A percentile compares a stretch with the other conserved stretches of the same genome.
Conservation (phyloP, 2,113 vertebrate genomes). For the Bubo bubo region DNA sequence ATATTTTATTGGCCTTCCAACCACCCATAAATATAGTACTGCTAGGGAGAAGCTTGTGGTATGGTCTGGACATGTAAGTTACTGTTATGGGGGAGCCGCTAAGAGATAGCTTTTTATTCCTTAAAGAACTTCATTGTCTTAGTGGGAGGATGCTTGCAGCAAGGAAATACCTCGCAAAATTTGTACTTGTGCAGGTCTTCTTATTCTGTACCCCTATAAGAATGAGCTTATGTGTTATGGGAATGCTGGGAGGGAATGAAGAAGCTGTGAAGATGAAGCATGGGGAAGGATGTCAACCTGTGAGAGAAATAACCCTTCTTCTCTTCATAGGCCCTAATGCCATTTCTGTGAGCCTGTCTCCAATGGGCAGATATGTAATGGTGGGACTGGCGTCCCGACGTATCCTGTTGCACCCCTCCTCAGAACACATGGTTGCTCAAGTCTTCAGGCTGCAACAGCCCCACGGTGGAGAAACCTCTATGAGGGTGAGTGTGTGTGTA, state of each 20-base stretch:
- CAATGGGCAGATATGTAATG: constrained; percentile 98
- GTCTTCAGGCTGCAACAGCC: constrained; percentile 98
- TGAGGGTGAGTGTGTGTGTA: constrained; percentile 84
- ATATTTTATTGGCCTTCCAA: not conserved
- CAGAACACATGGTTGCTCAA: constrained; percentile 99
- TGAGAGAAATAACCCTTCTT: not conserved
- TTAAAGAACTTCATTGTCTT: not conserved
- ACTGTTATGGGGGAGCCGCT: not conserved
- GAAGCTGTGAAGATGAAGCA: not conserved
- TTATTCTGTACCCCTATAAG: not conserved
- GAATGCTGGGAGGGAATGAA: not conserved
- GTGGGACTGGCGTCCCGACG: constrained; percentile 95
- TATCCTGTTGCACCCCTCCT: constrained; percentile 95
- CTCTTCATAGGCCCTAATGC: constrained; percentile 88
- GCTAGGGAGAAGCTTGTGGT: not conserved
- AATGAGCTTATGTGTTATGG: not conserved
- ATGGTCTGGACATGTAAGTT: not conserved
- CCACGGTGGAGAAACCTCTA: constrained; percentile 96
- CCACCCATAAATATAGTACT: not conserved
- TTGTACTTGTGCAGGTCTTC: not conserved
- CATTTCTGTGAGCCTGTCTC: constrained; percentile 97
- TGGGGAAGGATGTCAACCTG: not conserved
- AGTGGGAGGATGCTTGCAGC: not conserved
- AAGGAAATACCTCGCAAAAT: not conserved
- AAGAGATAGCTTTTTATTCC: not conserved